A percentile compares a stretch with the other conserved stretches of the same genome.
These are phyloP conservation scores for Scaptodrosophila latifasciaeformis DNA, from an alignment of 2,888 invertebrate genomes.

Conservation along the genomic window DNA sequence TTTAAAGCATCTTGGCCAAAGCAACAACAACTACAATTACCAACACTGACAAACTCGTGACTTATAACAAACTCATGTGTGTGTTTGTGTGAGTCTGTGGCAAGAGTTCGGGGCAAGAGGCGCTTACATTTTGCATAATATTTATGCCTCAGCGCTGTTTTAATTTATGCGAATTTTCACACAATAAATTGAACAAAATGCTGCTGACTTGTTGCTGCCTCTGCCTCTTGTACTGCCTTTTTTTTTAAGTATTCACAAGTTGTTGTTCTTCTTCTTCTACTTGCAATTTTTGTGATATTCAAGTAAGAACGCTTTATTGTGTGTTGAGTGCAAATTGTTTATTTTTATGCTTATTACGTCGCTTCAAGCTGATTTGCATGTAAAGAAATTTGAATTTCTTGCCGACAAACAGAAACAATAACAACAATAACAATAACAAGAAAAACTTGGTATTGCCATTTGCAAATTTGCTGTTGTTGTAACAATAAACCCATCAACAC, in stretches of 20 bases:
- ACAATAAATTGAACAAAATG: constrained; percentile 69
- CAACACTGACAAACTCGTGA: constrained; percentile 28
- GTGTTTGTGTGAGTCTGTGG: background rate
- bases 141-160: constrained; percentile 52
- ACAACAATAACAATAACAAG: constrained; percentile 16
- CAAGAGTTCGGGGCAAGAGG: constrained; percentile 7
- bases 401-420: constrained; percentile 8
- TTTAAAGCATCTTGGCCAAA: constrained; percentile 43
- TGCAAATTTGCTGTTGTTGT: constrained; percentile 6
- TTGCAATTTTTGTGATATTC: constrained; percentile 24
- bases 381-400: constrained; percentile 14
- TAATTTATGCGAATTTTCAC: constrained; percentile 70
- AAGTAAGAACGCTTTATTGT: constrained; percentile 27
- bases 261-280: constrained; percentile 16
- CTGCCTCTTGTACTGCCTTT: no score
- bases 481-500: constrained; percentile 63
- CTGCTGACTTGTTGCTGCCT: constrained; percentile 17
- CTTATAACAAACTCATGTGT: constrained; percentile 26
- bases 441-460: constrained; percentile 36
- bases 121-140: constrained; percentile 63
- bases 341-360: constrained; percentile 64
- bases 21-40: constrained; percentile 10
- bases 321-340: constrained; percentile 43
- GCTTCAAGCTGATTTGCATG: constrained; percentile 56
- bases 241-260: no score